These are phyloP conservation scores for Ammodytes dubius DNA, from an alignment of 2,113 vertebrate genomes.

Conservation along the genomic window DNA sequence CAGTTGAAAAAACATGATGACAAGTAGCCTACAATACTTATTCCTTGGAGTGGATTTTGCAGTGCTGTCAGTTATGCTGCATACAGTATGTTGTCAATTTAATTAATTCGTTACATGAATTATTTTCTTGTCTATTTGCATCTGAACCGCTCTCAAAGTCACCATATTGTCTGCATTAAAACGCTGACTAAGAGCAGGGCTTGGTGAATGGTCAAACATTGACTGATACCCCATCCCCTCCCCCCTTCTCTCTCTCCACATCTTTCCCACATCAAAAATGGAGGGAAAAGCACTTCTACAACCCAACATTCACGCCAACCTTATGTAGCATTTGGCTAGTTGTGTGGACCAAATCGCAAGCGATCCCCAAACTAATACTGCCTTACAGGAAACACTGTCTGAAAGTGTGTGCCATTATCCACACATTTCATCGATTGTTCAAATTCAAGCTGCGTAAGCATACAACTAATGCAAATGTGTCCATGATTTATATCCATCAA, in stretches of 20 bases:
- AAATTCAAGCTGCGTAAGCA: neutral
- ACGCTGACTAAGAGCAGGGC: neutral
- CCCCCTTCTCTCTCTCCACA: neutral
- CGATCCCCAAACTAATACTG: too few relatives aligned
- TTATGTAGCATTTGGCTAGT: neutral
- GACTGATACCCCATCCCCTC: neutral
- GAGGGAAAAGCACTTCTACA: neutral
- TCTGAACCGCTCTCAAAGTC: too few relatives aligned
- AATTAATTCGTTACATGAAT: neutral
- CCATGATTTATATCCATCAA: neutral
- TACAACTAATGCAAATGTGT: neutral
- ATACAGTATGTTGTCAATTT: too few relatives aligned
- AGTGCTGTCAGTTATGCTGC: too few relatives aligned
- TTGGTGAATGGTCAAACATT: neutral
- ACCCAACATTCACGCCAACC: neutral
- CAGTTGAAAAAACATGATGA: neutral
- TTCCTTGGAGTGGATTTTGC: too few relatives aligned
- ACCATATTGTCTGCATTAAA: neutral
- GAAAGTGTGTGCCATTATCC: neutral
- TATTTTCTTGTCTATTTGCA: neutral
- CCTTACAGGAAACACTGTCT: too few relatives aligned
- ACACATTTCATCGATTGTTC: too few relatives aligned
- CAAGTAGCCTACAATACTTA: neutral
- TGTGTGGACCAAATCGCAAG: neutral
- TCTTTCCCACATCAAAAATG: neutral